Evolutionary conservation across 2,797 vertebrate genomes (phyloP).

Genomic region (Aplochiton taeniatus): DNA sequence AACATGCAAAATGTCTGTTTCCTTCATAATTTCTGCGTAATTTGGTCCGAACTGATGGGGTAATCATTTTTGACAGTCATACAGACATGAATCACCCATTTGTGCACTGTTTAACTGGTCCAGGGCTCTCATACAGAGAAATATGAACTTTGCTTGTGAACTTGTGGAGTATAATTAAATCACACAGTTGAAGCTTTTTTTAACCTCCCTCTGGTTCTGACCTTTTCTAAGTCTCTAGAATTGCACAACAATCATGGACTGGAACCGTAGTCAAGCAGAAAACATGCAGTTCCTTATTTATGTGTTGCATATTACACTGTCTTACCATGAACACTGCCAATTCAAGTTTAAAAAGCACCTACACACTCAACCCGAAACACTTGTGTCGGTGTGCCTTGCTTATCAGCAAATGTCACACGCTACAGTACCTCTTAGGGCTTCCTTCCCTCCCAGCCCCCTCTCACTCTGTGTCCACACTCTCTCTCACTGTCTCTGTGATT

Average conservation of each 20-base stretch:
- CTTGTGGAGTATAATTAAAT: neutral
- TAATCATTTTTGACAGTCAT: conserved; percentile 4
- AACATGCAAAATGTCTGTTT: too few relatives aligned
- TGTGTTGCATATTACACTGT: neutral
- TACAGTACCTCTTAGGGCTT: neutral
- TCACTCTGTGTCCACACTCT: neutral
- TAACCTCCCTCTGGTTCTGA: neutral
- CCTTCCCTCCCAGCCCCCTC: neutral
- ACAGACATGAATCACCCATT: too few relatives aligned
- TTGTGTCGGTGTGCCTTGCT: neutral
- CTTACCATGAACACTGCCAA: neutral
- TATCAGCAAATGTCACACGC: neutral
- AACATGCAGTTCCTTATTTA: neutral
- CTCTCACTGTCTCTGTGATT: neutral
- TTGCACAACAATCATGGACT: conserved; percentile 4
- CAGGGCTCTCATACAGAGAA: neutral
- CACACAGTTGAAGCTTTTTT: neutral
- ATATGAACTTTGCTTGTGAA: conserved; percentile 25
- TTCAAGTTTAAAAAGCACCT: neutral
- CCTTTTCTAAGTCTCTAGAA: neutral
- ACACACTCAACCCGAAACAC: neutral
- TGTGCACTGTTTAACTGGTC: too few relatives aligned
- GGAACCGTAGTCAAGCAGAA: neutral
- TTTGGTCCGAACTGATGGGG: neutral
- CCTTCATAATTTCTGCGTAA: too few relatives aligned